Evolutionary conservation across 2,797 vertebrate species (phyloP), one percentile per base, ranked within the genome.

Genomic region (Paedocypris micromegethes): DNA sequence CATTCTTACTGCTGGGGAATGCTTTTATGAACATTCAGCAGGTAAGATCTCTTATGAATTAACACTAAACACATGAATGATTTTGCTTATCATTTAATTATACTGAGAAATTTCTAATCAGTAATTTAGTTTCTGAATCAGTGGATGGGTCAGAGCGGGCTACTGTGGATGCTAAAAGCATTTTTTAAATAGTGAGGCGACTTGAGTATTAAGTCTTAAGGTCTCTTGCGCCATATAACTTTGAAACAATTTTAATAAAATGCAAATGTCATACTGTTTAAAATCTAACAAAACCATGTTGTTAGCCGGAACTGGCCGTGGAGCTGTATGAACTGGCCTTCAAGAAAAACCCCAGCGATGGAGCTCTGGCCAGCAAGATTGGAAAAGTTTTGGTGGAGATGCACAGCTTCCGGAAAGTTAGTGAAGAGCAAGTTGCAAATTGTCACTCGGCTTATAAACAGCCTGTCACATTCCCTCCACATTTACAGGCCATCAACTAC

Each of bases 11-110:
- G 55, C 90, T 98, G 5, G 95, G 97, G 37, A 94, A 99, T 78
- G 94, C 95, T 61, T 98, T 94, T 71, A 96, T 99, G 91, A 93
- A 92, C 85, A 96, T 98, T 84, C 94, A 94, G 85, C 94, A 98
- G 89, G 96, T 98, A 52, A 7, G 74, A 70, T 23, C 23, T 23
- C 23, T 23, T 23, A 23, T 23, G 1, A 23, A 23, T 23, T 23
- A 23, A 23, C 23, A 23, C 23, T 23, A 23, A 23, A 1, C 23
- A 23, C 23, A 1, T 23, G 23, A 23, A 23, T 23, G 23, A 23
- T 23, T 23, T 23, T 23, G 23, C 23, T 23, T 23, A 23, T n/a
- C n/a, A n/a, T 23, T 23, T 23, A 23, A 23, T 23, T 23, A 23
- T 23, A 23, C 23, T 23, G 23, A 23, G 1, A 1, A n/a, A n/a